Evolutionary conservation across 2,113 vertebrate genomes (phyloP).

Genomic region (Colaptes auratus): DNA sequence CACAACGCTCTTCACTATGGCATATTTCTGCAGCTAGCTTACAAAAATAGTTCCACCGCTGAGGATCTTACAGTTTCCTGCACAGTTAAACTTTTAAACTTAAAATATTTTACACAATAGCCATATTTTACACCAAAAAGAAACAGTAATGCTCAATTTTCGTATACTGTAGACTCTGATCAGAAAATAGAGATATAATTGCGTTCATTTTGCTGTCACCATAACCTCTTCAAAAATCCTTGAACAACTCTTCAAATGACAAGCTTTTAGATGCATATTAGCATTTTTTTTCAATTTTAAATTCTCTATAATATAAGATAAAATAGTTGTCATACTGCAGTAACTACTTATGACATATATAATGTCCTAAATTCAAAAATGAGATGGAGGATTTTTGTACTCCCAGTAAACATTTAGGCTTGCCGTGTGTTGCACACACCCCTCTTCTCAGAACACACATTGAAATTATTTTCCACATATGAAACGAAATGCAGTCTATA

Average conservation of each 20-base stretch:
- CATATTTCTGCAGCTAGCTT: conserved; percentile 18
- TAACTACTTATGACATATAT: conserved; percentile 80
- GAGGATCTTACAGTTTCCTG: conserved; percentile 34
- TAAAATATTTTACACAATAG: conserved; percentile 71
- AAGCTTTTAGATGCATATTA: conserved; percentile 88
- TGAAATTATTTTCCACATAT: conserved; percentile 60
- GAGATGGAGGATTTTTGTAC: conserved; percentile 71
- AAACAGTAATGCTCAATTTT: conserved; percentile 75
- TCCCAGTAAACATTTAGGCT: conserved; percentile 74
- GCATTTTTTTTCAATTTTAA: conserved; percentile 84
- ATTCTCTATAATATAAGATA: conserved; percentile 78
- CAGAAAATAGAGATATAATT: conserved; percentile 87
- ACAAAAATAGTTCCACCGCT: conserved; percentile 58
- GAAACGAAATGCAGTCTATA: conserved; percentile 54
- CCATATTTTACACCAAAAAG: conserved; percentile 72
- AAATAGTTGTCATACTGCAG: conserved; percentile 79
- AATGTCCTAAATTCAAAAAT: conserved; percentile 83
- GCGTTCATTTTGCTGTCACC: conserved; percentile 86
- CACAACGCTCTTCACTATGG: neutral
- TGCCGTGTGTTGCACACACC: conserved; percentile 57
- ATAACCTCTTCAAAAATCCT: conserved; percentile 84
- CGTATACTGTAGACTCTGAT: conserved; percentile 75
- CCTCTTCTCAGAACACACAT: conserved; percentile 52
- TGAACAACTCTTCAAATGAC: conserved; percentile 84
- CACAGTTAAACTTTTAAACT: conserved; percentile 72